These are phyloP conservation scores for Polylopha cassiicola DNA, from an alignment of 2,888 invertebrate species.

Conservation along the genomic window DNA sequence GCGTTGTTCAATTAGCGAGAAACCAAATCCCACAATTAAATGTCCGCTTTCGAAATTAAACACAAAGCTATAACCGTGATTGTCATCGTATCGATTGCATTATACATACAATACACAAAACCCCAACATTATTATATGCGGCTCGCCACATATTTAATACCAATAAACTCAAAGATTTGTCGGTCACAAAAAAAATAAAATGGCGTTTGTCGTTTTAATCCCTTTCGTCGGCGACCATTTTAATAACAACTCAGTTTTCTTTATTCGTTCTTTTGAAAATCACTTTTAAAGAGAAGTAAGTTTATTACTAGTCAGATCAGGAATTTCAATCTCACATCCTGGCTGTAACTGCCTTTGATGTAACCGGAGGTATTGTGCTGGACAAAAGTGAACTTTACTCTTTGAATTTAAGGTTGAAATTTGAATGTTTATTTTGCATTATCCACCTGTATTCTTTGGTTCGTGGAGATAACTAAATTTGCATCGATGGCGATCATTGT, in stretches of 20 bases:
- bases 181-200: slow-evolving; percentile 45
- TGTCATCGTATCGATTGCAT: slow-evolving; percentile 18
- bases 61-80: slow-evolving; percentile 23
- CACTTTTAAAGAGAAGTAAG: slow-evolving; percentile 61
- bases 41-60: no score
- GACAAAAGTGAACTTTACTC: slow-evolving; percentile 33
- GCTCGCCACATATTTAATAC: slow-evolving; percentile 36
- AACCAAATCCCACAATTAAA: no score
- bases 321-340: slow-evolving; percentile 75
- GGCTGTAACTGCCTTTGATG: slow-evolving; percentile 66
- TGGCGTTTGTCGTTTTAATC: slow-evolving; percentile 52
- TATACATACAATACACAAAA: slow-evolving; percentile 16
- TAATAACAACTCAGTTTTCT: slow-evolving; percentile 63
- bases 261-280: slow-evolving; percentile 69
- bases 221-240: slow-evolving; percentile 58
- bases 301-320: slow-evolving; percentile 76
- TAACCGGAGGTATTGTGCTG: slow-evolving; percentile 36
- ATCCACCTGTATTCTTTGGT: slow-evolving; percentile 27
- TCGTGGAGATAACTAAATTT: slow-evolving; percentile 35
- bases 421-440: slow-evolving; percentile 22
- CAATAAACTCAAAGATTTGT: slow-evolving; percentile 57
- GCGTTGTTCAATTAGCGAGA: no score
- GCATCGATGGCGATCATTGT: slow-evolving; percentile 37
- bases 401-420: slow-evolving; percentile 31
- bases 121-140: slow-evolving; percentile 9